Evolutionary conservation across 2,888 invertebrate genomes (phyloP).

Genomic region (Achlya flavicornis): DNA sequence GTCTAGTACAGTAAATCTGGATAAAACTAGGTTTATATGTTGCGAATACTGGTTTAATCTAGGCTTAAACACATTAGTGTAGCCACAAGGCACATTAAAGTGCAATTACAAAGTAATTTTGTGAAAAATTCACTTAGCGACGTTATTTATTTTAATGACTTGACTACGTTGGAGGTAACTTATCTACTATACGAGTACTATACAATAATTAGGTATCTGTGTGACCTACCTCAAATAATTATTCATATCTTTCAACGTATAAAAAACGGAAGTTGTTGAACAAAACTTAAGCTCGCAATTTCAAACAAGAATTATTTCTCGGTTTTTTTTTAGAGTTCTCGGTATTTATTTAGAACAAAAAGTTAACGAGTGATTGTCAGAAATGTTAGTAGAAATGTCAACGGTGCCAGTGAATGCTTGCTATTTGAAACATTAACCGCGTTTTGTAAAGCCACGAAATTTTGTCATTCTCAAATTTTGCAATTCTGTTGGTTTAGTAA

Average conservation of each 20-base stretch:
- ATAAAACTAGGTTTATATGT: slow-evolving; percentile 32
- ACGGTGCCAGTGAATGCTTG: slow-evolving; percentile 1
- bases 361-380: slow-evolving; percentile 10
- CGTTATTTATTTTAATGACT: not conserved
- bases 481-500: not conserved
- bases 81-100: slow-evolving; percentile 4
- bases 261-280: not conserved
- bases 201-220: no score
- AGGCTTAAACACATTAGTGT: slow-evolving; percentile 16
- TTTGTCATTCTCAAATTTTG: slow-evolving; percentile 2
- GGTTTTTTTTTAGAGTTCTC: not conserved
- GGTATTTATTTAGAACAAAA: slow-evolving; percentile 8
- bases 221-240: no score
- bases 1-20: slow-evolving; percentile 25
- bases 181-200: no score
- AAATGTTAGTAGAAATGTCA: slow-evolving; percentile 12
- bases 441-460: slow-evolving; percentile 5
- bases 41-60: slow-evolving; percentile 22
- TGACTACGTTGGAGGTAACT: not conserved
- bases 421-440: slow-evolving; percentile 9
- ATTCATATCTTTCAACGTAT: not conserved
- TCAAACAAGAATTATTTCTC: not conserved
- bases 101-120: slow-evolving; percentile 12
- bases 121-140: not conserved
- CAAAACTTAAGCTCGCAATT: not conserved